Conservation (phyloP, 2,797 vertebrate species). For the Mionectes olivaceus region DNA sequence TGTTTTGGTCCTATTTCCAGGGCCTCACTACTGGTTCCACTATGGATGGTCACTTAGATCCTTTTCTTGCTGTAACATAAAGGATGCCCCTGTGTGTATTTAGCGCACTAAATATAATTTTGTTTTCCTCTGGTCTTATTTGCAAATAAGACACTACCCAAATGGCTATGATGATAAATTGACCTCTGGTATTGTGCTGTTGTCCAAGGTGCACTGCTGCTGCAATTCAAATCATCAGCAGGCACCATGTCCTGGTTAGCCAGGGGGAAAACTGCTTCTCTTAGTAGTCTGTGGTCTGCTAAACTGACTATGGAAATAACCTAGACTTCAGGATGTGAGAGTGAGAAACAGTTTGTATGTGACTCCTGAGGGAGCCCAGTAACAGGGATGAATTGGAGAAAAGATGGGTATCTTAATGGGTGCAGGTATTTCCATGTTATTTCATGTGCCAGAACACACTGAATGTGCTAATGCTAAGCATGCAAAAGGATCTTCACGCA, state of each 20-base stretch:
- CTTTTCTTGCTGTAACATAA: background rate
- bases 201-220: background rate
- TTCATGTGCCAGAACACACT: background rate
- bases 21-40: background rate
- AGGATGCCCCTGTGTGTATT: background rate
- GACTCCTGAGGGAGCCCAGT: background rate
- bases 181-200: background rate
- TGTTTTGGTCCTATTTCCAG: background rate
- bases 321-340: background rate
- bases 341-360: background rate
- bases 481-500: background rate
- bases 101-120: background rate
- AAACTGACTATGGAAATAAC: background rate
- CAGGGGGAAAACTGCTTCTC: background rate
- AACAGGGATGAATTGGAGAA: background rate
- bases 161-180: background rate
- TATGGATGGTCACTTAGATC: background rate
- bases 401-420: background rate
- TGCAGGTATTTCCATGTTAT: background rate
- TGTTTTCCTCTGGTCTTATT: background rate
- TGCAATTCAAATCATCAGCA: background rate
- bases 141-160: background rate
- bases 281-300: background rate
- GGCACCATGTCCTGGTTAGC: background rate
- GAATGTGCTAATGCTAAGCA: rapidly evolving